phyloP scores from a whole-genome alignment of 2,797 vertebrate genomes.

The Scolopax rusticola region DNA sequence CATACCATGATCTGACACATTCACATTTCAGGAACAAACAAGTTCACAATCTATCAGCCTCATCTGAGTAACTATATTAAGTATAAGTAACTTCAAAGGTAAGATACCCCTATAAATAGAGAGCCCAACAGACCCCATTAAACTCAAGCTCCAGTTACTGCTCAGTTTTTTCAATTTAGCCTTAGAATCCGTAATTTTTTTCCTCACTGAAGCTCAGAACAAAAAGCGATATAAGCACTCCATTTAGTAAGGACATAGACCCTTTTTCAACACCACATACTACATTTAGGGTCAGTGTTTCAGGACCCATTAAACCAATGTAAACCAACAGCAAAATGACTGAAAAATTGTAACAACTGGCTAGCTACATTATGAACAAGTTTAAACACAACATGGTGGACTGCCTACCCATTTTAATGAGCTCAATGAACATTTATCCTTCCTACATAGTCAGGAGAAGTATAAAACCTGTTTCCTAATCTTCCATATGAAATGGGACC shows the following conservation, averaged over 20 bases:
- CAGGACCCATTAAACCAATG: background rate
- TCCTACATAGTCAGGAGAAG: background rate
- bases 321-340: background rate
- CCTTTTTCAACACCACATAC: background rate
- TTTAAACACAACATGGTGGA: background rate
- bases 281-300: background rate
- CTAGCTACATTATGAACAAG: background rate
- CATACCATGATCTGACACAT: background rate
- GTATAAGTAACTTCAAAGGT: background rate
- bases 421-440: background rate
- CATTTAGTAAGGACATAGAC: background rate
- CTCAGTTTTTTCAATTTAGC: background rate
- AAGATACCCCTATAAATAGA: background rate
- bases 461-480: background rate
- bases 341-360: fast-evolving
- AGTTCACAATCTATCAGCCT: background rate
- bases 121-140: background rate
- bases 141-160: background rate
- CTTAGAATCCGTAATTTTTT: background rate
- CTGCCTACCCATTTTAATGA: background rate
- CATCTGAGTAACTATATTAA: background rate
- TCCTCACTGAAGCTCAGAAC: background rate
- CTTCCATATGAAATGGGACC: background rate
- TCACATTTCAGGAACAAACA: background rate
- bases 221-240: background rate